Percentiles rank a stretch among this genome's conserved stretches.
Evolutionary conservation across 1,140 invertebrate genomes (phyloP).

Genomic region (Eueides isabella): DNA sequence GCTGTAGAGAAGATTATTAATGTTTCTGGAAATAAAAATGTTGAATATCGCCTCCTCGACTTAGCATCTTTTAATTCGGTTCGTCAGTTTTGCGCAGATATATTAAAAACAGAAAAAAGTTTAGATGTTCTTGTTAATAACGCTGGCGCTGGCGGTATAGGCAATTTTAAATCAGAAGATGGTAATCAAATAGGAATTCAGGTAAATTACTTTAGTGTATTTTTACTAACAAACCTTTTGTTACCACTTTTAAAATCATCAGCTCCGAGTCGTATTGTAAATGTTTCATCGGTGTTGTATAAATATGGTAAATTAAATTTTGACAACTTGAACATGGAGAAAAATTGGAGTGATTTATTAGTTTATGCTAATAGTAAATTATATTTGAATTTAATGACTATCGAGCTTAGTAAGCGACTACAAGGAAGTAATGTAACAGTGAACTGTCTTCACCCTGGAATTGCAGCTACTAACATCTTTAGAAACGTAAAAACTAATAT

Average conservation of each 20-base stretch:
- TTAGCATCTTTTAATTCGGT: conserved; percentile 88
- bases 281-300: conserved; percentile 91
- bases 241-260: conserved; percentile 89
- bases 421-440: conserved; percentile 89
- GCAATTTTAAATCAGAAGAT: conserved; percentile 85
- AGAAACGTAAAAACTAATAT: conserved; percentile 22
- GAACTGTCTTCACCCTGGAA: conserved; percentile 92
- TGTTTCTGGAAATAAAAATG: conserved; percentile 79
- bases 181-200: conserved; percentile 92
- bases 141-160: conserved; percentile 80
- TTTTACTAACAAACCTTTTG: conserved; percentile 87
- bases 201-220: conserved; percentile 93
- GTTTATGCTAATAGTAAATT: conserved; percentile 87
- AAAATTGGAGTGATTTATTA: conserved; percentile 13
- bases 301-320: conserved; percentile 87
- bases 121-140: conserved; percentile 90
- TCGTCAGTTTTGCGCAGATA: conserved; percentile 86
- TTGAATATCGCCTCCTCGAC: conserved; percentile 85
- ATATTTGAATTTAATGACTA: conserved; percentile 91
- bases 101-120: conserved; percentile 86
- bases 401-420: conserved; percentile 88
- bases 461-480: conserved; percentile 47
- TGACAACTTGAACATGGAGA: conserved; percentile 87
- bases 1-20: conserved; percentile 85
- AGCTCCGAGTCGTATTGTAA: conserved; percentile 89